Conservation (phyloP, 1,140 invertebrate genomes). For the Leptestheria dahalacensis region DNA sequence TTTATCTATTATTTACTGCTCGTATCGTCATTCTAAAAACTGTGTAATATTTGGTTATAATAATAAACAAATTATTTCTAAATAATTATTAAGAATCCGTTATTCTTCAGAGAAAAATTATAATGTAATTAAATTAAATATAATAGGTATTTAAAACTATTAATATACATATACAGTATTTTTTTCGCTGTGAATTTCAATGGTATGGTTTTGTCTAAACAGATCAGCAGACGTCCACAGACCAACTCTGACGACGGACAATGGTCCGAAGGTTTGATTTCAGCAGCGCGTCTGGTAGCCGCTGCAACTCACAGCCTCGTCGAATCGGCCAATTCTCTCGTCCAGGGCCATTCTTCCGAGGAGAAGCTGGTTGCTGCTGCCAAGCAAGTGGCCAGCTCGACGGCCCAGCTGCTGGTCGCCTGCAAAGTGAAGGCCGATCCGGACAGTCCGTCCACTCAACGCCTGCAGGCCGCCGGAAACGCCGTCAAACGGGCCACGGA, state of each 20-base stretch:
- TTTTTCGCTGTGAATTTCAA: not conserved
- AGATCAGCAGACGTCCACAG: constrained; percentile 60
- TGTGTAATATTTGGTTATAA: too few relatives aligned
- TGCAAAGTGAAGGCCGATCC: constrained; percentile 97
- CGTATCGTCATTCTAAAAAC: too few relatives aligned
- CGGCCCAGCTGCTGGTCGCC: constrained; percentile 89
- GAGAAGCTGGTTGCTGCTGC: constrained; percentile 93
- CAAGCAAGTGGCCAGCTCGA: constrained; percentile 92
- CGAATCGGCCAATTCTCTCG: constrained; percentile 90
- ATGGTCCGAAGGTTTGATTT: constrained; percentile 96
- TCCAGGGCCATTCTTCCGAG: constrained; percentile 85
- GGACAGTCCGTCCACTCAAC: constrained; percentile 77
- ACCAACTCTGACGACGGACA: constrained; percentile 88
- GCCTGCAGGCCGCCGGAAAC: constrained; percentile 86
- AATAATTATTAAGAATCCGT: too few relatives aligned
- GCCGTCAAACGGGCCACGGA: constrained; percentile 95
- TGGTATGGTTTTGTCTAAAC: not conserved
- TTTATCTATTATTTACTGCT: constrained; percentile 19
- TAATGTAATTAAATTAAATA: too few relatives aligned
- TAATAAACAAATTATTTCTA: too few relatives aligned
- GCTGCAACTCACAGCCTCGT: constrained; percentile 93
- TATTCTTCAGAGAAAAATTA: too few relatives aligned
- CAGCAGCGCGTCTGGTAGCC: constrained; percentile 85
- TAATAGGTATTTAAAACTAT: too few relatives aligned
- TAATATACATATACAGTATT: not conserved